Conservation (phyloP, 2,888 invertebrate species). For the Drosophila nigricruria region DNA sequence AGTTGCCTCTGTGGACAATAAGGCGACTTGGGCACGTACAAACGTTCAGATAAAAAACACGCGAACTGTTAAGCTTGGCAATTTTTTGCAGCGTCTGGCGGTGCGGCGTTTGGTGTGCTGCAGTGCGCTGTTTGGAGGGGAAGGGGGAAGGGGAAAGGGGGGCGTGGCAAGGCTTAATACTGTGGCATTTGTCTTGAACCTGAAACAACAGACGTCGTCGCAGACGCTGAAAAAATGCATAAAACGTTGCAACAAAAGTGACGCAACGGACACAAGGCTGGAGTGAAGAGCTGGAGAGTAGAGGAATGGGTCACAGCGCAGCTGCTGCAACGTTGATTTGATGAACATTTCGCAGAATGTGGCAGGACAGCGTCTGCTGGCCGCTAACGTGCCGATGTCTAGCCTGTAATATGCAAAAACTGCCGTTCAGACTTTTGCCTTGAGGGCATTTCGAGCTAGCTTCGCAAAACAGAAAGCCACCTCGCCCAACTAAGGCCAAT, state of each 20-base stretch:
- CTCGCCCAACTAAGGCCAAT: not conserved
- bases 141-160: slow-evolving; percentile 2
- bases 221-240: slow-evolving; percentile 79
- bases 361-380: slow-evolving; percentile 53
- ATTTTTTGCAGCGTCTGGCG: slow-evolving; percentile 65
- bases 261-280: slow-evolving; percentile 32
- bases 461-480: slow-evolving; percentile 4
- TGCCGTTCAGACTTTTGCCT: slow-evolving; percentile 69
- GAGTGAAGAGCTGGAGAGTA: no score
- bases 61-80: slow-evolving; percentile 80
- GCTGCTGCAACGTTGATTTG: slow-evolving; percentile 79
- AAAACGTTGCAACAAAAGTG: slow-evolving; percentile 78
- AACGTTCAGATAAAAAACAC: slow-evolving; percentile 54
- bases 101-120: slow-evolving; percentile 23
- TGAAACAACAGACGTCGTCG: slow-evolving; percentile 74
- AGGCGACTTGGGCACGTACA: slow-evolving; percentile 77
- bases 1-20: slow-evolving; percentile 47
- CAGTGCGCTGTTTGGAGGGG: slow-evolving; percentile 8
- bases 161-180: slow-evolving; percentile 70
- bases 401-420: slow-evolving; percentile 73
- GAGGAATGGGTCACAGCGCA: slow-evolving; percentile 32
- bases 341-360: slow-evolving; percentile 69
- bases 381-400: slow-evolving; percentile 70
- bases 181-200: slow-evolving; percentile 78
- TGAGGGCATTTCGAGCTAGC: slow-evolving; percentile 62